Conservation (phyloP, 2,113 vertebrate species). For the Alexandromys fortis region DNA sequence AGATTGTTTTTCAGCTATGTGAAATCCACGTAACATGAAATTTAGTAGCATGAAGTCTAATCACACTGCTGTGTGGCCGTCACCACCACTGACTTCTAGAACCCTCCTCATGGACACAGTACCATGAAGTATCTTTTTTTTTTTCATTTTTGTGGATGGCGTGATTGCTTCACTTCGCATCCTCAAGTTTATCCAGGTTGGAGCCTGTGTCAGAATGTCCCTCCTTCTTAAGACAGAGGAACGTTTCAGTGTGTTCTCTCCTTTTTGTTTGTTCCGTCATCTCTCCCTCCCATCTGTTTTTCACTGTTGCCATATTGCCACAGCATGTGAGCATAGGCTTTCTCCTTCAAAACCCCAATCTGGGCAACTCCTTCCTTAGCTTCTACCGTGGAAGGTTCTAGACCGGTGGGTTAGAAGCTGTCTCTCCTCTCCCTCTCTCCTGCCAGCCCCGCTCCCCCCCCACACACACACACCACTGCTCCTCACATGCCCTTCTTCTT, state of each 20-base stretch:
- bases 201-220: not conserved
- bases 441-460: not conserved
- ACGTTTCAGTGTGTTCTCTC: not conserved
- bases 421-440: too few species aligned
- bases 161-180: not conserved
- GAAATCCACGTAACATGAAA: not conserved
- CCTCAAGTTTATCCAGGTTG: not conserved
- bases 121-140: not conserved
- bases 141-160: not conserved
- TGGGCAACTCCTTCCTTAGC: not conserved
- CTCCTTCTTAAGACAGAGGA: not conserved
- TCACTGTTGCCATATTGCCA: not conserved
- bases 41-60: not conserved
- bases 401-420: too few species aligned
- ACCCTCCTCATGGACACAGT: not conserved
- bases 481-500: not conserved
- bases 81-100: not conserved
- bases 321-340: rapidly evolving
- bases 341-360: not conserved
- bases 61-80: rapidly evolving
- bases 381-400: not conserved
- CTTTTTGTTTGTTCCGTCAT: not conserved
- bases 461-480: too few species aligned
- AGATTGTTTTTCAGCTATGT: not conserved
- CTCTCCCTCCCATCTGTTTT: not conserved